phyloP scores from a whole-genome alignment of 37 sponge, comb jelly and placozoan genomes.

The Halisarca cf. caerulea region DNA sequence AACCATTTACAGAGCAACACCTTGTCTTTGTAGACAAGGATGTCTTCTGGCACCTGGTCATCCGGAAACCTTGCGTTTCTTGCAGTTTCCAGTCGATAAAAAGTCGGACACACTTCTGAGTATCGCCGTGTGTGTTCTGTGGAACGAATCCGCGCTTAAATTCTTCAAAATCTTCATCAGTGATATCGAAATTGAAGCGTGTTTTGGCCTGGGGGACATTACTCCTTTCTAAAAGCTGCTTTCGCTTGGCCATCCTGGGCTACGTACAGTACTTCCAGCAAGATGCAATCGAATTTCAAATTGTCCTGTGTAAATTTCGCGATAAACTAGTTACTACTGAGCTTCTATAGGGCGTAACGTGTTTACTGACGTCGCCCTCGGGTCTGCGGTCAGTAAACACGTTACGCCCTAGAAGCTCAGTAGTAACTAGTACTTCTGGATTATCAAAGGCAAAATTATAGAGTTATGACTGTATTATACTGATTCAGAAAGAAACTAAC shows the following conservation, averaged over 20 bases:
- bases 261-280: no score
- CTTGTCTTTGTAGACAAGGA: not conserved
- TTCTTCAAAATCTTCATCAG: not conserved
- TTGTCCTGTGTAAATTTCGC: no score
- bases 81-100: not conserved
- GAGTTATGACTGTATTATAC: no score
- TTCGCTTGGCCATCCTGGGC: conserved; percentile 17
- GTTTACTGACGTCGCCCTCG: no score
- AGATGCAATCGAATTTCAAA: no score
- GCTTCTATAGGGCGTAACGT: no score
- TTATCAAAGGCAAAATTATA: no score
- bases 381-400: no score
- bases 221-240: not conserved
- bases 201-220: not conserved
- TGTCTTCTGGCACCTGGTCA: not conserved
- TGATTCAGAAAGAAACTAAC: no score
- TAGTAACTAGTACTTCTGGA: no score
- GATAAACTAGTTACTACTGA: no score
- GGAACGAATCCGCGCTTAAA: not conserved
- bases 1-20: not conserved
- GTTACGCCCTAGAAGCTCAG: no score
- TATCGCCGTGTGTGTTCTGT: not conserved
- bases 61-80: not conserved
- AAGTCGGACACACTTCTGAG: not conserved
- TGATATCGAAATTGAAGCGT: not conserved